Base-by-base conservation (phyloP, 1,140 invertebrate species). In the Colletes gigas region DNA sequence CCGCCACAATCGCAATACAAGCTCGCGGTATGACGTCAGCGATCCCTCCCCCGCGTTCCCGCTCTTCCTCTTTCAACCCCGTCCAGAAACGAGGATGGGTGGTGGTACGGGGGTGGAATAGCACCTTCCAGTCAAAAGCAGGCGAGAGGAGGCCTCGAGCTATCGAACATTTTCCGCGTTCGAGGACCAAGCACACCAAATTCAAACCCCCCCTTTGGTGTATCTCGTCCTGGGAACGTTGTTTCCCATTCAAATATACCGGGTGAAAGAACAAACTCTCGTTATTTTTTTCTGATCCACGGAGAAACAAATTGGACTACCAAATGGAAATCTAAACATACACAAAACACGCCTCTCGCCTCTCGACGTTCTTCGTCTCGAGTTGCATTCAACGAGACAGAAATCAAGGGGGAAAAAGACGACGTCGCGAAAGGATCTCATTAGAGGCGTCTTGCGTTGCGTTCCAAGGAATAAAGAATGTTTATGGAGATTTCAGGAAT, bases 121-220 rank as follows among this genome's bases (percentile, higher is more conserved):
- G 60, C 39, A 55, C 8, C 55, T 69, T 67, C 30, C 66, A 55
- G 39, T 69, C 73, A 76, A 81, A 75, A 80, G 15, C 41, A 21
- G 19, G 30, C 30, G 30, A 30, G 30, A 30, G 15, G 60, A 63
- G 44, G 59, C 15, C 39, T 14, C 14, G 14, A 30, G 21, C 14
- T 52, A 14, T 60, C 71, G 17, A 80, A 75, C n/a, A 19, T 67
- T 47, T 59, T 75, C 52, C 70, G 19, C 17, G 39, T 73, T 72
- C 77, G 39, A 65, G 52, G 4, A 19, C 39, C 39, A 10, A 73
- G 30, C 30, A 30, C 30, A 30, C 30, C 30, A 30, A 21, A 39
- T 59, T 21, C 52, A 15, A 47, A 10, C 50, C 41, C 62, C 41
- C 44, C 30, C 30, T 30, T 30, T 30, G 30, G 10, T 17, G 3